A percentile compares a stretch with the other conserved stretches of the same genome.
phyloP scores from a whole-genome alignment of 2,113 vertebrate genomes.

The Sialia sialis region DNA sequence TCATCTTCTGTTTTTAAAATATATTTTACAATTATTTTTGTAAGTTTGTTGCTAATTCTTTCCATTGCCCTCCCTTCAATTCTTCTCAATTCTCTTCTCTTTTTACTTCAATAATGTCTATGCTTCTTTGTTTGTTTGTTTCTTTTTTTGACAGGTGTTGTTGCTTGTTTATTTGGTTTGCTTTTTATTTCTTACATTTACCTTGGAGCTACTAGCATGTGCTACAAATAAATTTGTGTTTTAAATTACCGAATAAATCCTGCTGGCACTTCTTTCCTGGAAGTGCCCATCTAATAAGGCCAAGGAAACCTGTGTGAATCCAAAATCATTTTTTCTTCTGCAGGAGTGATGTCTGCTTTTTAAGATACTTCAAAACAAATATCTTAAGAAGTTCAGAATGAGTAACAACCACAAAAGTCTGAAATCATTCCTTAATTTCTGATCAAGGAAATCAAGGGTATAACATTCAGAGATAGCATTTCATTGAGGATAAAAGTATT shows the following conservation, averaged over 20 bases:
- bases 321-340: background rate
- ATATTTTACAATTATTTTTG: background rate
- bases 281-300: background rate
- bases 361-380: background rate
- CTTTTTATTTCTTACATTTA: background rate
- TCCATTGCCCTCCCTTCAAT: background rate
- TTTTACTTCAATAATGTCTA: background rate
- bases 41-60: background rate
- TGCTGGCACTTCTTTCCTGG: background rate
- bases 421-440: background rate
- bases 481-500: background rate
- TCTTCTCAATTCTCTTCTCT: background rate
- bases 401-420: background rate
- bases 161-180: background rate
- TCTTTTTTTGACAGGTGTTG: background rate
- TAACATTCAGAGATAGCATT: background rate
- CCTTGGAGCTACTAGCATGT: background rate
- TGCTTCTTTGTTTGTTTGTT: accelerated
- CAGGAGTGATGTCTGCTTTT: background rate
- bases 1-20: background rate
- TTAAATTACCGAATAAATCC: background rate
- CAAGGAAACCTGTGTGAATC: background rate
- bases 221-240: background rate
- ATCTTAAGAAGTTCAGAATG: background rate
- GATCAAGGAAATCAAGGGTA: background rate